Evolutionary conservation across 2,113 vertebrate genomes (phyloP), one percentile per base, ranked within the genome.

Genomic region (Murina feae): DNA sequence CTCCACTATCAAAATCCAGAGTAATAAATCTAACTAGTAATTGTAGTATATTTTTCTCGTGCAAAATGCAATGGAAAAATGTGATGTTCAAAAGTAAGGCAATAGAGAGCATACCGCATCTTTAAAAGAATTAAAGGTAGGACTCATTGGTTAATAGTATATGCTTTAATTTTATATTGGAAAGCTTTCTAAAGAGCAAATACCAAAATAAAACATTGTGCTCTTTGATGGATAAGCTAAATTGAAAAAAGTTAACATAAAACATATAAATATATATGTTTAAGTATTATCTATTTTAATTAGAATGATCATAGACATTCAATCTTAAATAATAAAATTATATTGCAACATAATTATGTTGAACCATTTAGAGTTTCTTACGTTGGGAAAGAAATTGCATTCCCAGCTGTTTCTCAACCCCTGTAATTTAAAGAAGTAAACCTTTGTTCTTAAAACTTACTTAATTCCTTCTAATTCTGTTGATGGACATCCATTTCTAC

Each of bases 401-500:
- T 98, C 95, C 97, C 98, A 98, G 98, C 97, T 98, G 97, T 96
- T 98, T 98, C 97, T 98, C 97, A 98, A 98, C 98, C 98, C 98
- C 97, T 97, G 97, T 97, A 97, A 98, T 98, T 98, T 98, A 98
- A 98, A 98, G 98, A 97, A 98, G 98, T 97, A 98, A 98, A 98
- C 97, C 98, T 98, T 98, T 98, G 98, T 98, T 98, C 98, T 98
- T 98, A 96, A 97, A 98, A 98, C 97, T 98, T 98, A 98, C 97
- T 98, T 97, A 98, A 98, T 97, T 97, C 97, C 96, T 98, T 98
- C 98, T 98, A 97, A 98, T 98, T 98, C 98, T 98, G 97, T 96
- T 98, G 98, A 98, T 98, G 98, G 98, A 98, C 98, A 98, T 98
- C 98, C 97, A 98, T 98, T 98, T 98, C 98, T 98, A 87, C 97